Percentiles rank a stretch among this genome's conserved stretches.
Evolutionary conservation across 2,113 vertebrate genomes (phyloP).

Genomic region (Tichodroma muraria): DNA sequence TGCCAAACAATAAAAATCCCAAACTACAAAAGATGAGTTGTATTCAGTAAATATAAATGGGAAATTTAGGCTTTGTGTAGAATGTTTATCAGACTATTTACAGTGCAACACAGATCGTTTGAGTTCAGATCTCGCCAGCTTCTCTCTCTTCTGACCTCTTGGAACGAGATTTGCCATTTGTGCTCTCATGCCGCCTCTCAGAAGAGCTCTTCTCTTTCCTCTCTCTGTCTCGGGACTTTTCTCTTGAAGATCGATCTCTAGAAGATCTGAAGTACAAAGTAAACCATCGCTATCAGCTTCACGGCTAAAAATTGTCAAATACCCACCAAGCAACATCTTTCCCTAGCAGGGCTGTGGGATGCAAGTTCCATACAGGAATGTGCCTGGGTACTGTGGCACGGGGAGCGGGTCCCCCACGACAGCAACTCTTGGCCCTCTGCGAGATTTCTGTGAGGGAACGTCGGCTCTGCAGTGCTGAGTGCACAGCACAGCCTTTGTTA

Average conservation of each 20-base stretch:
- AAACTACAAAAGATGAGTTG: constrained; percentile 75
- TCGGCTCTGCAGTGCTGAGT: rapidly evolving
- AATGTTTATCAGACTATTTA: constrained; percentile 65
- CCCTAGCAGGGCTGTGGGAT: background rate
- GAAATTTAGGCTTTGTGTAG: constrained; percentile 57
- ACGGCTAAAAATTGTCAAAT: background rate
- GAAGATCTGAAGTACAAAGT: constrained; percentile 80
- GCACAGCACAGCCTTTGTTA: rapidly evolving
- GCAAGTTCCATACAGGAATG: background rate
- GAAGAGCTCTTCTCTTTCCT: constrained; percentile 76
- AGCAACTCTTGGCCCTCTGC: background rate
- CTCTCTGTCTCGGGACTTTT: constrained; percentile 83
- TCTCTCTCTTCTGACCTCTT: constrained; percentile 87
- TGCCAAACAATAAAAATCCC: constrained; percentile 70
- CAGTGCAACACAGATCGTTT: constrained; percentile 40
- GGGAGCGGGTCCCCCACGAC: background rate
- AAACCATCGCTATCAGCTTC: background rate
- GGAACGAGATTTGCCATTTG: constrained; percentile 84
- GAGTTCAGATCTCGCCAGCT: constrained; percentile 83
- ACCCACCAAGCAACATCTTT: background rate
- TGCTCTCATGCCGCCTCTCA: constrained; percentile 77
- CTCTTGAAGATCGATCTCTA: constrained; percentile 82
- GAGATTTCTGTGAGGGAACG: rapidly evolving
- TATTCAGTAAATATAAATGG: constrained; percentile 74
- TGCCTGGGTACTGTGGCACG: background rate